Percentiles rank a stretch among this genome's conserved stretches.
phyloP scores from a whole-genome alignment of 2,888 invertebrate genomes.

The Flabesymbios commensalis region DNA sequence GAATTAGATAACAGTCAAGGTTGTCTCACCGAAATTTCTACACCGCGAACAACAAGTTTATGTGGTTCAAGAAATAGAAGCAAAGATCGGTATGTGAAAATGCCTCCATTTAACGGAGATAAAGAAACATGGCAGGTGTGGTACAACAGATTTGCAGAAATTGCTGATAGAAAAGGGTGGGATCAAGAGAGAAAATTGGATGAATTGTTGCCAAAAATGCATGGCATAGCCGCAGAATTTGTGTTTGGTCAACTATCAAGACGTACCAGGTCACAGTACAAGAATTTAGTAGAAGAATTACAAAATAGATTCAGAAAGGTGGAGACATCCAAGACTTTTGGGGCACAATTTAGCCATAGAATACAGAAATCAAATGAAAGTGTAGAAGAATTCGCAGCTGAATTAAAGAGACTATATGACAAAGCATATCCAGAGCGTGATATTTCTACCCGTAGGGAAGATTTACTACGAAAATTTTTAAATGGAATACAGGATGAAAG shows the following conservation, averaged over 20 bases:
- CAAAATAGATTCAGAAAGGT: slow-evolving; percentile 22
- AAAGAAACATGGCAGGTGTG: too few relatives aligned
- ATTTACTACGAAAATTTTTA: background rate
- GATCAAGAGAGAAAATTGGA: too few relatives aligned
- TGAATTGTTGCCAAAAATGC: too few relatives aligned
- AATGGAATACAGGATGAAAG: background rate
- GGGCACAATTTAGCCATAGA: slow-evolving; percentile 14
- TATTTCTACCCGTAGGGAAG: background rate
- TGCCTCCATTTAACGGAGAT: too few relatives aligned
- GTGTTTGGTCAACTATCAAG: slow-evolving; percentile 19
- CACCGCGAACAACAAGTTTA: too few relatives aligned
- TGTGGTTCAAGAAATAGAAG: too few relatives aligned
- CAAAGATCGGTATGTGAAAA: too few relatives aligned
- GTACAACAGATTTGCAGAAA: too few relatives aligned
- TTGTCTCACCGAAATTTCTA: too few relatives aligned
- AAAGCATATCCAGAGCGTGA: background rate
- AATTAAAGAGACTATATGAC: background rate
- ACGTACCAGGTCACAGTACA: slow-evolving; percentile 3
- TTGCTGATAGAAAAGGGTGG: too few relatives aligned
- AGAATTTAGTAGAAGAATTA: slow-evolving; percentile 19
- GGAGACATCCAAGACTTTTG: slow-evolving; percentile 26
- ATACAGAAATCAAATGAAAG: background rate
- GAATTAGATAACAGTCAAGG: too few relatives aligned
- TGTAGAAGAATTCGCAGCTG: background rate
- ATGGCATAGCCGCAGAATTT: too few relatives aligned